Base-by-base conservation (phyloP, 2,888 invertebrate genomes). In the Spatulosminthurus flaviceps region DNA sequence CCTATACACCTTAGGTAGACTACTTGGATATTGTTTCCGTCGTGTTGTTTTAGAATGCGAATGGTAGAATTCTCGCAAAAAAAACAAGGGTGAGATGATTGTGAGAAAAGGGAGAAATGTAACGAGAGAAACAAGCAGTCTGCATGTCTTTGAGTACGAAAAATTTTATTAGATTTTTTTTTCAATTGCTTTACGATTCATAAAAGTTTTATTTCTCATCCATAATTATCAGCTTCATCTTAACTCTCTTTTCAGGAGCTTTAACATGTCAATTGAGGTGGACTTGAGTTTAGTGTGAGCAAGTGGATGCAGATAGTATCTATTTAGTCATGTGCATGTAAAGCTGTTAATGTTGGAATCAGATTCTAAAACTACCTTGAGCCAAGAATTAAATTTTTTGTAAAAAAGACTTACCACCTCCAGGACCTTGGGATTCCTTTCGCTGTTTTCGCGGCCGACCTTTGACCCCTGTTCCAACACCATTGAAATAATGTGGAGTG, bases 361-460 rank as follows among this genome's bases (percentile, higher is more conserved):
- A 51, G 41, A 41, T 41, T 41, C 51, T 51, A 51, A 19, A 51
- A n/a, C 16, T 51, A 51, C 5, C 41, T 41, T 41, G 16, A 51
- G 16, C n/a, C 2, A 51, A 2, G 5, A 16, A 51, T 51, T 19
- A 51, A 9, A 19, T 51, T 19, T 19, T 19, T 51, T 51, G 5
- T 51, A 51, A 4, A 34, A 34, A 34, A 34, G n/a, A 34, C 34
- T 51, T 16, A 64, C 64, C 26, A 19, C 22, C 72, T 67, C 77
- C 77, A n/a, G 77, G 77, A 24, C 77, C 77, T 77, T 67, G 77
- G 21, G 77, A 69, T n/a, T 78, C 78, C 64, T 85, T 87, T 87
- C 94, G 94, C 87, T 94, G 89, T 88, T 95, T 95, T 85, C 94
- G 89, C 0, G 94, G 94, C 28, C 95, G 89, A 0, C 94, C 94